Base-by-base conservation (phyloP, 2,113 vertebrate genomes). In the Phoenicopterus ruber region DNA sequence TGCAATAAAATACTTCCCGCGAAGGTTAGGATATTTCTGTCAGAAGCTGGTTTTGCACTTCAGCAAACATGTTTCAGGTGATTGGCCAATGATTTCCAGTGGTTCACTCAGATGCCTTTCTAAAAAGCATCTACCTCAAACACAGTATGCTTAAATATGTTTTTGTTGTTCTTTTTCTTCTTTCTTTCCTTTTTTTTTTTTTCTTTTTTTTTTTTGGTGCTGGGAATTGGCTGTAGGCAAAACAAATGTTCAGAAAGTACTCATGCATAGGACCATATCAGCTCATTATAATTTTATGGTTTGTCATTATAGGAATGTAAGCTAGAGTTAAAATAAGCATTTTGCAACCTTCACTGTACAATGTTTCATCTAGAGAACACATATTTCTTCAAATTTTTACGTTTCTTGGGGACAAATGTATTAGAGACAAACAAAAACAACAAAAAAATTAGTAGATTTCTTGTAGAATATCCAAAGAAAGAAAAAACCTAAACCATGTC, bases 231-330 rank as follows among this genome's bases (percentile, higher is more conserved):
- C 61, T 91, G 6, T 82, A 63, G 63, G 82, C 28, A 77, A 93
- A 92, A 59, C 44, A 84, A 93, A 86, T 65, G 21, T 86, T 78
- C 50, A 67, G 47, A 67, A 76, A 86, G 44, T 78, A 47, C 28
- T 92, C 52, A 38, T 84, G 44, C 69, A 82, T 11, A 79, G 13
- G 18, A 82, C 26, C 9, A 8, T 65, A 88, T 52, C 32, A 79
- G 31, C 36, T 86, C 24, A 79, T 93, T 81, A 83, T 55, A 72
- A 46, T 90, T 83, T 92, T 84, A 92, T 71, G 32, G 9, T 58
- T 89, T 90, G 13, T 82, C 67, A 81, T 89, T 83, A 59, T 17
- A 46, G 63, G 34, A 95, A 71, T 40, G 13, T 34, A 90, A 80
- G 25, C 15, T 34, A 42, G 25, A 86, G 24, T 32, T 82, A 58